Base-by-base conservation (phyloP, 2,797 vertebrate species). In the Hypotaenidia philippensis region DNA sequence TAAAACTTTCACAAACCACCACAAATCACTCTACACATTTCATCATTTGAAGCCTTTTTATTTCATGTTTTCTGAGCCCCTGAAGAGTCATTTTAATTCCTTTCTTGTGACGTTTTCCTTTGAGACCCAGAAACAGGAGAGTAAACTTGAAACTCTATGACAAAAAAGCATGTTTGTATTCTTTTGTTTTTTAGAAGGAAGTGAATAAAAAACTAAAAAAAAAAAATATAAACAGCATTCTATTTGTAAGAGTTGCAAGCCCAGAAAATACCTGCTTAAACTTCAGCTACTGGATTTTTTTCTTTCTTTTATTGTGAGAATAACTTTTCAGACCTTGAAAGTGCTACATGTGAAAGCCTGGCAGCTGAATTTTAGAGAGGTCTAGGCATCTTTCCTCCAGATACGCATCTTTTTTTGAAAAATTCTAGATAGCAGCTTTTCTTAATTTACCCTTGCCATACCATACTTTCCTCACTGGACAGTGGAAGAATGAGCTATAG, bases 61-160 rank as follows among this genome's bases (percentile, higher is more conserved):
- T 95, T 94, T 94, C 94, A 92, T 88, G 89, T 94, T 96, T 91
- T 97, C 76, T 94, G 83, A 94, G 93, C 57, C 96, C 85, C 93
- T 63, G 88, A 96, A 95, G 94, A 97, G 86, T 91, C 83, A 94
- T 97, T 94, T 96, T 94, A 93, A 93, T 95, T 90, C 94, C 89
- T 96, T 96, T 94, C 91, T 93, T 96, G 88, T 91, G 66, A 94
- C 23, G 1, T 94, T 96, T 96, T 93, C 97, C 94, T 96, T 88
- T 95, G 96, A 96, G 94, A 96, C 76, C 50, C 56, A 75, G 69
- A 84, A 95, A 50, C 74, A 78, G 70, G 64, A 97, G 84, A 88
- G 38, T 94, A 96, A 97, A 96, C 89, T 94, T 93, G 83, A 97
- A 96, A 93, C 10, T 34, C 69, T 95, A 15, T 81, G 90, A 83